A percentile compares a stretch with the other conserved stretches of the same genome.
Conservation (phyloP, 2,888 invertebrate genomes). For the Erynnis tages region DNA sequence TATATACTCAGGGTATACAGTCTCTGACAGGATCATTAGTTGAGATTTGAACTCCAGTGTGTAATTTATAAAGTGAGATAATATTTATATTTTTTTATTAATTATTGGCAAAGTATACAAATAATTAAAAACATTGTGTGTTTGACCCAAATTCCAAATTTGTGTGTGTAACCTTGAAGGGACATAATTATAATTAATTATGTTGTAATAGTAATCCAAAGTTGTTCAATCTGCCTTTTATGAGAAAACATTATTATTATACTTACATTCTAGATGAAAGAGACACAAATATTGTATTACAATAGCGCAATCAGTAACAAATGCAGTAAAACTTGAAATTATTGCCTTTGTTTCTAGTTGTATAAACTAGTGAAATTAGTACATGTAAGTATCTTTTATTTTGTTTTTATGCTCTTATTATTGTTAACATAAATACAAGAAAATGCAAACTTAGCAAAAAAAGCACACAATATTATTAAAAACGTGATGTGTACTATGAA, state of each 20-base stretch:
- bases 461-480: conserved; percentile 4
- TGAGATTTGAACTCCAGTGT: conserved; percentile 41
- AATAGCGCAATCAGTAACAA: not conserved
- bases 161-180: not conserved
- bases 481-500: conserved; percentile 10
- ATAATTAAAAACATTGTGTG: conserved; percentile 31
- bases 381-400: conserved; percentile 15
- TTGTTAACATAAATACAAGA: conserved; percentile 1
- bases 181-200: not conserved
- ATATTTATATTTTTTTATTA: conserved; percentile 47
- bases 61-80: conserved; percentile 44
- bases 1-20: conserved; percentile 28
- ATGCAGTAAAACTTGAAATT: not conserved
- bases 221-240: conserved; percentile 20
- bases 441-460: not conserved
- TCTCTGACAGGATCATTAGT: conserved; percentile 25
- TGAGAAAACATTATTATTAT: conserved; percentile 9
- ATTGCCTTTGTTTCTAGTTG: conserved; percentile 21
- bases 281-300: not conserved
- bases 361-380: conserved; percentile 45
- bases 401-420: conserved; percentile 9
- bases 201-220: conserved; percentile 18
- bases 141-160: conserved; percentile 34
- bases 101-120: conserved; percentile 39
- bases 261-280: not conserved